Conservation (phyloP, 2,797 vertebrate genomes). For the Takifugu rubripes region DNA sequence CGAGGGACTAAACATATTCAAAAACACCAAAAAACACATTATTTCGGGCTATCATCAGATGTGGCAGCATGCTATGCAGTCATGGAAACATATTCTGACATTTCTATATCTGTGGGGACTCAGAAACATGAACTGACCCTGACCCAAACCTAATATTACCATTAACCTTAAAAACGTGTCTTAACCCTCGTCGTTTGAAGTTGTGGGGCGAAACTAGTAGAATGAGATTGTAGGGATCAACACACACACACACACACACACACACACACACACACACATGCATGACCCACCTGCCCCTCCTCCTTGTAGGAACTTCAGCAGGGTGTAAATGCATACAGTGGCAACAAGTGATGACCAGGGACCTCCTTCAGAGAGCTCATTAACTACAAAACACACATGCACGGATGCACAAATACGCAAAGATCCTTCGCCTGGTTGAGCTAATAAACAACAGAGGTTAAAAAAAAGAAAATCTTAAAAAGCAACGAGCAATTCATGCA, state of each 20-base stretch:
- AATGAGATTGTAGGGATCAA: neutral
- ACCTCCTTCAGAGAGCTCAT: slow-evolving; percentile 74
- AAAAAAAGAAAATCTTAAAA: no score
- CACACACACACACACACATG: slow-evolving; percentile 65
- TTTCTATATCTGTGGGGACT: no score
- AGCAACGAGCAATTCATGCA: no score
- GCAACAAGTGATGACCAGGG: slow-evolving; percentile 76
- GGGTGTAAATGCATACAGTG: slow-evolving; percentile 81
- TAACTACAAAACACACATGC: slow-evolving; percentile 67
- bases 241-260: slow-evolving; percentile 7
- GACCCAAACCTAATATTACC: no score
- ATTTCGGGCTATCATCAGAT: no score
- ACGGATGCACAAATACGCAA: slow-evolving; percentile 10
- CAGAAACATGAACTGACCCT: no score
- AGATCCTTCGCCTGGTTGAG: neutral
- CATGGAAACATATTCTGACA: no score
- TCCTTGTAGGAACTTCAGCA: slow-evolving; percentile 88
- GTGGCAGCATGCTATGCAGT: no score
- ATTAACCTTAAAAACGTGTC: no score
- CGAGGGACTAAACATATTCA: neutral
- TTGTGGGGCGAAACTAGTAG: no score
- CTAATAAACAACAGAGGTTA: no score
- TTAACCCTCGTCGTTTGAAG: no score
- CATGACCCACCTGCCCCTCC: slow-evolving; percentile 81
- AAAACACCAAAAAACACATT: neutral